Percentiles rank a stretch among this genome's conserved stretches.
Evolutionary conservation across 2,888 invertebrate species (phyloP).

Genomic region (Corbicula japonica): DNA sequence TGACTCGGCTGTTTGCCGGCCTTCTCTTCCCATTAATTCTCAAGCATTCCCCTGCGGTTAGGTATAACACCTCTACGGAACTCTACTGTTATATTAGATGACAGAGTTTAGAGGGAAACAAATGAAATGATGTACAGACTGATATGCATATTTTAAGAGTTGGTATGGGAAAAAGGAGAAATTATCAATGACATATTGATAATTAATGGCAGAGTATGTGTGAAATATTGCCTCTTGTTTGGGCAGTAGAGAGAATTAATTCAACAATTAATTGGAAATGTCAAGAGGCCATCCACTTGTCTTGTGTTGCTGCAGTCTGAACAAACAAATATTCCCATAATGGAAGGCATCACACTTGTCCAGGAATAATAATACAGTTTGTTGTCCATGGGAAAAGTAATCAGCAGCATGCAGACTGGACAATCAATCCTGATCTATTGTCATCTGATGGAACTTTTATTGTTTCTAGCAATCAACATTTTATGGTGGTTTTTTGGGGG

Average conservation of each 20-base stretch:
- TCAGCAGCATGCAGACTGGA: constrained; percentile 11
- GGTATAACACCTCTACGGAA: constrained; percentile 3
- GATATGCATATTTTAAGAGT: constrained; percentile 7
- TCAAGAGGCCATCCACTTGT: constrained; percentile 25
- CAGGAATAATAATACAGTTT: constrained; percentile 31
- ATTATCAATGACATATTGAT: constrained; percentile 45
- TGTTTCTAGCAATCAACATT: too few species aligned
- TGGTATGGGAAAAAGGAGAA: constrained; percentile 7
- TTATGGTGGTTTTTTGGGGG: too few species aligned
- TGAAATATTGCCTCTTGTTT: constrained; percentile 43
- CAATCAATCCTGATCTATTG: neutral
- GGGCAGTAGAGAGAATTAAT: constrained; percentile 42
- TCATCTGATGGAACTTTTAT: too few species aligned
- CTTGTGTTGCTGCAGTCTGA: constrained; percentile 22
- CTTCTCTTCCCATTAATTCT: constrained; percentile 41
- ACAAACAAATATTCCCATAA: constrained; percentile 20
- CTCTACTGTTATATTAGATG: neutral
- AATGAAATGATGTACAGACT: neutral
- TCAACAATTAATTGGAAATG: constrained; percentile 55
- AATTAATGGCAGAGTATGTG: constrained; percentile 48
- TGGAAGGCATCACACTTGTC: neutral
- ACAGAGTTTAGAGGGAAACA: constrained; percentile 3
- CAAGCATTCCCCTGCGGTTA: neutral
- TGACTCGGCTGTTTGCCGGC: constrained; percentile 22
- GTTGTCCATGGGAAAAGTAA: constrained; percentile 21